Conservation (phyloP, 2,797 vertebrate species). For the Chaenodraco wilsoni region DNA sequence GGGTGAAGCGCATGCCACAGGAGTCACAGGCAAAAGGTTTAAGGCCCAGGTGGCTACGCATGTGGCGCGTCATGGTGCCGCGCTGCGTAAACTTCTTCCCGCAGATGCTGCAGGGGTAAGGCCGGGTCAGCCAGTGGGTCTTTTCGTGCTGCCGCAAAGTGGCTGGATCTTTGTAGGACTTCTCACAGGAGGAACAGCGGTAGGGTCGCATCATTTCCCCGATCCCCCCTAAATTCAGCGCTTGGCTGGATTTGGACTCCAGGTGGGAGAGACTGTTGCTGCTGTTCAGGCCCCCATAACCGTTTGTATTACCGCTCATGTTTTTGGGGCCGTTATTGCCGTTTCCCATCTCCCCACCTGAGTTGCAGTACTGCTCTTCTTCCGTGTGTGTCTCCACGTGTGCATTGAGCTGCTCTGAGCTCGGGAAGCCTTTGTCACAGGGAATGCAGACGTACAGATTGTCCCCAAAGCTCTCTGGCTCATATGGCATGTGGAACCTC, state of each 20-base stretch:
- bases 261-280: slow-evolving; percentile 79
- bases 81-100: slow-evolving; percentile 99
- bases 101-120: slow-evolving; percentile 98
- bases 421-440: slow-evolving; percentile 98
- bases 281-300: slow-evolving; percentile 79
- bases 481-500: slow-evolving; percentile 94
- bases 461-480: slow-evolving; percentile 97
- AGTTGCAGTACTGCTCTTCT: slow-evolving; percentile 92
- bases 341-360: slow-evolving; percentile 80
- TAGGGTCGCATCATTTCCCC: slow-evolving; percentile 95
- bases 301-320: slow-evolving; percentile 74
- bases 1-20: slow-evolving; percentile 99
- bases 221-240: slow-evolving; percentile 81
- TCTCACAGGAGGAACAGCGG: slow-evolving; percentile 95
- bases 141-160: slow-evolving; percentile 98
- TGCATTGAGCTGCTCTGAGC: slow-evolving; percentile 98
- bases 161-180: slow-evolving; percentile 98
- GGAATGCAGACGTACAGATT: slow-evolving; percentile 99
- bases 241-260: slow-evolving; percentile 84
- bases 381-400: slow-evolving; percentile 98
- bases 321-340: slow-evolving; percentile 80
- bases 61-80: slow-evolving; percentile 99
- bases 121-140: slow-evolving; percentile 98
- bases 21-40: slow-evolving; percentile 98
- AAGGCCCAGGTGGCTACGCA: slow-evolving; percentile 98